Evolutionary conservation across 2,888 invertebrate species (phyloP), one percentile per base, ranked within the genome.

Genomic region (Smittia sp.): DNA sequence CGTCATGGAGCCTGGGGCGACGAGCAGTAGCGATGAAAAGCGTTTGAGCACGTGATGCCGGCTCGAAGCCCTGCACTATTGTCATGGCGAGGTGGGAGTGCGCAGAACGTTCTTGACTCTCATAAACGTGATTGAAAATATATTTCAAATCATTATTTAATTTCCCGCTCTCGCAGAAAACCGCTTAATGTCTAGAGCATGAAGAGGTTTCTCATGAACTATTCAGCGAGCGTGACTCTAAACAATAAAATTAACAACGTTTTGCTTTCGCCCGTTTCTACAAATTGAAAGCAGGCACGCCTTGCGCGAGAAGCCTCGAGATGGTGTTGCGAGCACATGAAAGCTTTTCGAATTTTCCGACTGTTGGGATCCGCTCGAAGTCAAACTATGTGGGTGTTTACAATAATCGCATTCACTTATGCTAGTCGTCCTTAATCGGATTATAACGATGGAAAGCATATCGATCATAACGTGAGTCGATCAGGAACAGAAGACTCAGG

Each of bases 181-280:
- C 25, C n/a, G 25, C 9, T 22, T 18, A 25, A 63, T 27, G 27
- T 46, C 11, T 15, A 11, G 46, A 46, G 32, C 46, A 46, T 46
- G 46, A 46, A 46, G n/a, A n/a, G 46, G n/a, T 11, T 46, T n/a
- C 15, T 13, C 13, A 39, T 39, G 39, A 39, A 39, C 39, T 7
- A 39, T 39, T 39, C 46, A 15, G n/a, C 32, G 9, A 22, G 7
- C 58, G 58, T 58, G 58, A 58, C n/a, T n/a, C 3, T 1, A 9
- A 22, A 22, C 58, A 58, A 58, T 58, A 58, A 58, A 58, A 58
- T 58, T 46, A 46, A 32, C 32, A 32, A 6, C 32, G 46, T 46
- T 13, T 46, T 46, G 46, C 46, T 46, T 58, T 58, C 58, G 22
- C 18, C 58, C 58, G 58, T 22, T 58, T 58, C 7, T 3, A 58